Percentiles rank a stretch among this genome's conserved stretches.
phyloP scores from a whole-genome alignment of 1,140 invertebrate genomes.

The Danaus melanippus region DNA sequence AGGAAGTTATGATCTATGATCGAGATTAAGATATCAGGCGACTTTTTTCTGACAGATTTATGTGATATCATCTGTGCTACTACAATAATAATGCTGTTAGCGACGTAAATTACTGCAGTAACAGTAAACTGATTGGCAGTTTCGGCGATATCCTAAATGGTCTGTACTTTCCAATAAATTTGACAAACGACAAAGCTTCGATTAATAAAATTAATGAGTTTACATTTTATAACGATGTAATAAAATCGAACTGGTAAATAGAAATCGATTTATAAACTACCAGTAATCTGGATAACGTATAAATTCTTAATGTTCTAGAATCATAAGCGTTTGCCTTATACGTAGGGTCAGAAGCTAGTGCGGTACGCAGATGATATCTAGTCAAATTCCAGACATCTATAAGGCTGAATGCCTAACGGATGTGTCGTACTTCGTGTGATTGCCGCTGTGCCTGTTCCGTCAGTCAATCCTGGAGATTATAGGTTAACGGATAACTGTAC shows the following conservation, averaged over 20 bases:
- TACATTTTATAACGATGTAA: too few species aligned
- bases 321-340: constrained; percentile 1
- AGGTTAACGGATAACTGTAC: constrained; percentile 37
- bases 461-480: constrained; percentile 43
- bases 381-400: constrained; percentile 48
- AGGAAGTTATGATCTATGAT: constrained; percentile 51
- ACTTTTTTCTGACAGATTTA: constrained; percentile 26
- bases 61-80: constrained; percentile 1
- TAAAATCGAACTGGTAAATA: too few species aligned
- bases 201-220: too few species aligned
- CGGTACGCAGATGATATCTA: constrained; percentile 49
- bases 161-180: too few species aligned
- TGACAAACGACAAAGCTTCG: too few species aligned
- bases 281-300: too few species aligned
- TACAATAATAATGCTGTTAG: too few species aligned
- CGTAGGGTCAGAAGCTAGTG: constrained; percentile 18
- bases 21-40: constrained; percentile 42
- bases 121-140: too few species aligned
- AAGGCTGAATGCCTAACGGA: constrained; percentile 55
- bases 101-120: too few species aligned
- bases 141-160: too few species aligned
- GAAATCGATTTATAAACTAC: too few species aligned
- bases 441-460: constrained; percentile 6
- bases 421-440: constrained; percentile 18
- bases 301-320: too few species aligned